These are phyloP conservation scores for Cylas formicarius DNA, from an alignment of 1,140 invertebrate species.

Conservation along the genomic window DNA sequence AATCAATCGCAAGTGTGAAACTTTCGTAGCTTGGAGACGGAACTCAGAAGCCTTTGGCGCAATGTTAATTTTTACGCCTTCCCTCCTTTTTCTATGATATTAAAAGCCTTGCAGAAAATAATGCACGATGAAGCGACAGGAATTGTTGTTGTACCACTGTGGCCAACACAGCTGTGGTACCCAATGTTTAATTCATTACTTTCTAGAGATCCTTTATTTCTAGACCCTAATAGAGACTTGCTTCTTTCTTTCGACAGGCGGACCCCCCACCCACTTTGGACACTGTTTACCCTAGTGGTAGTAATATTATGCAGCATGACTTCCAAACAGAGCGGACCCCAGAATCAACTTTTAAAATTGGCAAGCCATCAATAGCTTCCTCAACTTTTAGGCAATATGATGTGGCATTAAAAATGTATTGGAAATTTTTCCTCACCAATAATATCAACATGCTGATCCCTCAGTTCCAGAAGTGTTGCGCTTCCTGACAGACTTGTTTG, in stretches of 20 bases:
- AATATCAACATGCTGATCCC: too few species aligned
- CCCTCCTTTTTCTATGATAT: slow-evolving; percentile 27
- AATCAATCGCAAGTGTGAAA: not conserved
- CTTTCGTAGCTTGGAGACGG: not conserved
- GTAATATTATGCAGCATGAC: not conserved
- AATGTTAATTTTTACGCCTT: slow-evolving; percentile 28
- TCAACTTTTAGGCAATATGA: too few species aligned
- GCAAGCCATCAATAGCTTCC: too few species aligned
- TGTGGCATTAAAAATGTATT: too few species aligned
- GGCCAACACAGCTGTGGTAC: slow-evolving; percentile 33
- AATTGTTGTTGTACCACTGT: slow-evolving; percentile 36
- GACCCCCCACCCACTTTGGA: not conserved
- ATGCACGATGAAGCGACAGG: slow-evolving; percentile 25
- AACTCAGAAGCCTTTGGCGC: slow-evolving; percentile 4
- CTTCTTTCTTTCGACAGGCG: slow-evolving; percentile 2
- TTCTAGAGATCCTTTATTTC: not conserved
- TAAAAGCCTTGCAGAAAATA: slow-evolving; percentile 27
- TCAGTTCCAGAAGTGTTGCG: too few species aligned
- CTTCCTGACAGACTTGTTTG: too few species aligned
- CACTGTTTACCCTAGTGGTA: not conserved
- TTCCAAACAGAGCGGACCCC: too few species aligned
- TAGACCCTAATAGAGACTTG: not conserved
- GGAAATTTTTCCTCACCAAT: too few species aligned
- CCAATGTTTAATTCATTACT: slow-evolving; percentile 20
- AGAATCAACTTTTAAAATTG: too few species aligned